Base-by-base conservation (phyloP, 2,888 invertebrate genomes). In the Megalurothrips usitatus region DNA sequence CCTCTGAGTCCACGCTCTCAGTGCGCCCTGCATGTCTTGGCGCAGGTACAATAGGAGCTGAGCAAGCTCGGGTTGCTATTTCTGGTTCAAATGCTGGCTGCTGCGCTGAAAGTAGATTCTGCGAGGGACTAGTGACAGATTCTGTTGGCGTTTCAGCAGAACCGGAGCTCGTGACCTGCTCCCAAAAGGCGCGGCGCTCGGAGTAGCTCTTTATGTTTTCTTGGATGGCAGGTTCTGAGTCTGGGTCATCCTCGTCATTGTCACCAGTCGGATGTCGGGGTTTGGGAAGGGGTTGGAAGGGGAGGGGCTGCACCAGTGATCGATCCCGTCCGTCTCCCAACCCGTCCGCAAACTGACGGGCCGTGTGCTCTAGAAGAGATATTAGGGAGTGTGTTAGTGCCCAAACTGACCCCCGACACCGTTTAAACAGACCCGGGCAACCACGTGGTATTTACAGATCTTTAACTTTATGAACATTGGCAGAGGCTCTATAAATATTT, bases 1-100 rank as follows among this genome's bases (percentile, higher is more conserved):
- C 83, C 83, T 86, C 86, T 19, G 86, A 86, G 81, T 85, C 83
- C 34, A 81, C 63, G 49, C 82, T 80, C 80, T 80, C 82, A 48
- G 10, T 79, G 0, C 48, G 26, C 17, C 9, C 34, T 43, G 2
- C 17, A 1, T 58, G 58, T 11, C 49, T 47, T 81, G 49, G 81
- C 34, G 48, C 79, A 81, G 58, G 81, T 80, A 82, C 68, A 58
- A 82, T 52, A 58, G 28, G 2, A 58, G n/a, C 79, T 23, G 79
- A 12, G 26, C 3, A n/a, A n/a, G n/a, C n/a, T 47, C 34, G 47
- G 58, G 19, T 19, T 58, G 58, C 14, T 58, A 17, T 6, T 58
- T 6, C 58, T 14, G 58, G 19, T 58, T 14, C 58, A 58, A 43
- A 4, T 43, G 34, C 34, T 4, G 34, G 6, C 6, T 43, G 2